phyloP scores from a whole-genome alignment of 2,113 vertebrate genomes.

The Regulus satrapa region DNA sequence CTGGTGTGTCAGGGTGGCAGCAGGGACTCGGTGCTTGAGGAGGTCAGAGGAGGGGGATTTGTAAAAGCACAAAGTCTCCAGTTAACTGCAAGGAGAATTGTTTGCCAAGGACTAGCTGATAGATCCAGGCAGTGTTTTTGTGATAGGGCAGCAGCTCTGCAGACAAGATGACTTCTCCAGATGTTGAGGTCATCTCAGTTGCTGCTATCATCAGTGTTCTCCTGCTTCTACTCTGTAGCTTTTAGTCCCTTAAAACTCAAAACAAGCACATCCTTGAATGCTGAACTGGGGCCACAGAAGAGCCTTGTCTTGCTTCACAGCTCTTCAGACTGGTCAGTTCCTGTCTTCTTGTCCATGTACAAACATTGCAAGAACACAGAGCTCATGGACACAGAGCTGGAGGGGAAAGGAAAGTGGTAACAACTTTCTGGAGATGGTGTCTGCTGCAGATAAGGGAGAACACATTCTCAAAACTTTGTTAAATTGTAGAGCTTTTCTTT shows the following conservation, averaged over 20 bases:
- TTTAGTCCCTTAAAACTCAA: neutral
- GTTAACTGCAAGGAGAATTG: too few species aligned
- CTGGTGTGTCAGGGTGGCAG: neutral
- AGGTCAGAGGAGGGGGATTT: neutral
- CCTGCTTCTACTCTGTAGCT: neutral
- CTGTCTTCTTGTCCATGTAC: neutral
- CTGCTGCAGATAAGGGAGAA: neutral
- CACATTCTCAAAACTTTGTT: neutral
- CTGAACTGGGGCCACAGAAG: neutral
- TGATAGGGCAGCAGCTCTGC: neutral
- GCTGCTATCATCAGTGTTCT: neutral
- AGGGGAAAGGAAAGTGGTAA: neutral
- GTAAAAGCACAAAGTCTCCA: neutral
- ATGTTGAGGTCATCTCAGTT: neutral
- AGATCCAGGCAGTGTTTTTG: neutral
- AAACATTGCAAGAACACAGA: neutral
- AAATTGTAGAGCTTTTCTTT: neutral
- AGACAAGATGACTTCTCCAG: neutral
- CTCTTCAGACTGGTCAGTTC: neutral
- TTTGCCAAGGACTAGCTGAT: neutral
- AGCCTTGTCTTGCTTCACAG: neutral
- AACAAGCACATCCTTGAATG: neutral
- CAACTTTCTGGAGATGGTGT: neutral
- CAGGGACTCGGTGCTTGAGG: fast-evolving
- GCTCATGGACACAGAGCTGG: neutral